These are phyloP conservation scores for Pogonus chalceus DNA, from an alignment of 1,140 invertebrate species.

Conservation along the genomic window DNA sequence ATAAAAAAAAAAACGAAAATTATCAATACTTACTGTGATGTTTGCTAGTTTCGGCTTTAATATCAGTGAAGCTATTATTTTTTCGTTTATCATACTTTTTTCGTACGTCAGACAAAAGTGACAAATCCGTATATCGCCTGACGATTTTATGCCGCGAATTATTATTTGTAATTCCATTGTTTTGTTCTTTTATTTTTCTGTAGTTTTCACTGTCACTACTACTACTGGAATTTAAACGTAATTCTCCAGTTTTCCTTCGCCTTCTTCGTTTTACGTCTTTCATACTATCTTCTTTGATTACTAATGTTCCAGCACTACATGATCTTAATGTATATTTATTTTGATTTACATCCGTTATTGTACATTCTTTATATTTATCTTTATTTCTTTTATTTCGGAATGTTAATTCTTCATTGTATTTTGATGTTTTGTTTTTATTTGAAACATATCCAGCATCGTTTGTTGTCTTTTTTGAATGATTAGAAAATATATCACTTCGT, in stretches of 20 bases:
- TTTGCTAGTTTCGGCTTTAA: neutral
- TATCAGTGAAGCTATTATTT: neutral
- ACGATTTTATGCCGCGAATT: neutral
- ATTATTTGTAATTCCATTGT: neutral
- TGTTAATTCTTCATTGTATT: neutral
- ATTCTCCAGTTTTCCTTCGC: conserved; percentile 15
- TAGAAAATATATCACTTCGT: conserved; percentile 7
- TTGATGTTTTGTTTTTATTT: neutral
- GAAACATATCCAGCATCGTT: too few species aligned
- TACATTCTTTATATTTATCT: neutral
- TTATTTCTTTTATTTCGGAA: neutral
- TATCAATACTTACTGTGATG: too few species aligned
- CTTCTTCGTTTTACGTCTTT: conserved; percentile 27
- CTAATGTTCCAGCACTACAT: conserved; percentile 39
- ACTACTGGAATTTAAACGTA: neutral
- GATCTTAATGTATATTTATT: conserved; percentile 35
- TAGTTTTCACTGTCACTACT: neutral
- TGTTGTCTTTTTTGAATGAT: too few species aligned
- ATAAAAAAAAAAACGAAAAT: too few species aligned
- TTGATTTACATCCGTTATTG: conserved; percentile 11
- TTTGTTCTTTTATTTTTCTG: neutral
- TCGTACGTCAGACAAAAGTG: neutral
- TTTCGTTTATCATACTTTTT: neutral
- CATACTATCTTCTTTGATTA: conserved; percentile 39
- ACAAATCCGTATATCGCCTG: neutral